These are phyloP conservation scores for Intellagama lesueurii DNA, from an alignment of 2,797 vertebrate genomes.

Conservation along the genomic window DNA sequence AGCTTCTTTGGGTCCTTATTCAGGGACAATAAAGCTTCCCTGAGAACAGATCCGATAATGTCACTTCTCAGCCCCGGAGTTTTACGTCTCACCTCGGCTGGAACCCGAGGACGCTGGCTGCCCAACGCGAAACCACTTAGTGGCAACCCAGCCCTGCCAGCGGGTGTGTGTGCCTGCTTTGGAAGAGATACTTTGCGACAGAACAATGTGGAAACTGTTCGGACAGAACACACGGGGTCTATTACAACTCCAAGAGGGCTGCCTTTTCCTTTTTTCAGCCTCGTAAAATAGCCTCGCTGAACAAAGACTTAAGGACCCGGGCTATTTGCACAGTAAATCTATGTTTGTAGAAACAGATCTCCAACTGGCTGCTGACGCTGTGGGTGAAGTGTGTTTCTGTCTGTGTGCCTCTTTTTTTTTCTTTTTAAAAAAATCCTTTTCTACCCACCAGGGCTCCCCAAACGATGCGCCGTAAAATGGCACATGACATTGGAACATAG, in stretches of 20 bases:
- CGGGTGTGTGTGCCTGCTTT: rapidly evolving
- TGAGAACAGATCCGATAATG: constrained; percentile 60
- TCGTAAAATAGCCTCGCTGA: neutral
- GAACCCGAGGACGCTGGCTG: neutral
- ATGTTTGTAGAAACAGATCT: constrained; percentile 40
- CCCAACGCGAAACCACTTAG: constrained; percentile 1
- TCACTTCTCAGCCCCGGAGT: constrained; percentile 53
- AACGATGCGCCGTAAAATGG: no score
- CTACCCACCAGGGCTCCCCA: no score
- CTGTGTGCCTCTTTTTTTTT: neutral
- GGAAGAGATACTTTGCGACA: neutral
- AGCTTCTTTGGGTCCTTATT: constrained; percentile 11
- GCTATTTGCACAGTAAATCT: constrained; percentile 45
- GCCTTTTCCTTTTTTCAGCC: constrained; percentile 26
- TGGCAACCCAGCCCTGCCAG: rapidly evolving
- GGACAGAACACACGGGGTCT: constrained; percentile 1
- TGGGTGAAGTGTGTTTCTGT: constrained; percentile 23
- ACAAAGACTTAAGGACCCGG: constrained; percentile 41
- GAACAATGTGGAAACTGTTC: constrained; percentile 37
- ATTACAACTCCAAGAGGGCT: neutral
- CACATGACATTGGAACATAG: no score
- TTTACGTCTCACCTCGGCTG: neutral
- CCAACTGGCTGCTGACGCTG: constrained; percentile 49
- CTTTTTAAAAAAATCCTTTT: no score
- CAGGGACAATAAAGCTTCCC: constrained; percentile 42